Evolutionary conservation across 2,113 vertebrate genomes (phyloP).

Genomic region (Pygoscelis adeliae): DNA sequence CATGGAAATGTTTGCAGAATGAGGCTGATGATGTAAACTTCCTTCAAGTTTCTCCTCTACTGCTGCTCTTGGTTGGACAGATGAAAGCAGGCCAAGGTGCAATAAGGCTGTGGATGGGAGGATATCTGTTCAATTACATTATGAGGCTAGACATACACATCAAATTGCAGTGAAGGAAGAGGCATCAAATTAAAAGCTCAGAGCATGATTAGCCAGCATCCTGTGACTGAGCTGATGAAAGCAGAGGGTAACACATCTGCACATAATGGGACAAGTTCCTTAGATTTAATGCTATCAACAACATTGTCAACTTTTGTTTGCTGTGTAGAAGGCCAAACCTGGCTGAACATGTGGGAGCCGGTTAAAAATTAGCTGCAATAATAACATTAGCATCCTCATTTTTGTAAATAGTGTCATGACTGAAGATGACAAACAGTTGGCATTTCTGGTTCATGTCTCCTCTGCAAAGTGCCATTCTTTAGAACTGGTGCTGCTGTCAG

Average conservation of each 20-base stretch:
- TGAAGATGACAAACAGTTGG: not conserved
- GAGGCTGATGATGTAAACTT: not conserved
- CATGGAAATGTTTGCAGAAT: not conserved
- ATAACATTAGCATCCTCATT: not conserved
- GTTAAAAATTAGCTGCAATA: not conserved
- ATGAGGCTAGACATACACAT: not conserved
- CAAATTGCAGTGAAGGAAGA: not conserved
- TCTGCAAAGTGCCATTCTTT: not conserved
- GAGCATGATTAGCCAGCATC: not conserved
- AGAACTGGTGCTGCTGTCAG: not conserved
- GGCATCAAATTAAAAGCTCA: not conserved
- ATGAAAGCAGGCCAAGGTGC: not conserved
- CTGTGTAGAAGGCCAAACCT: not conserved
- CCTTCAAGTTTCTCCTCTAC: not conserved
- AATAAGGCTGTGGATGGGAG: not conserved
- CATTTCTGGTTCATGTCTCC: not conserved
- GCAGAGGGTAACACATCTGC: not conserved
- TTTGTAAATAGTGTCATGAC: not conserved
- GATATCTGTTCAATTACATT: not conserved
- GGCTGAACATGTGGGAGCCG: not conserved
- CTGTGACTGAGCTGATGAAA: not conserved
- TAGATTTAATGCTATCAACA: not conserved
- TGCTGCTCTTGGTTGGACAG: not conserved
- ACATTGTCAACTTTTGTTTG: not conserved
- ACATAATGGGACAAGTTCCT: not conserved